Conservation (phyloP, 2,797 vertebrate species). For the Phyllotis vaccarum region DNA sequence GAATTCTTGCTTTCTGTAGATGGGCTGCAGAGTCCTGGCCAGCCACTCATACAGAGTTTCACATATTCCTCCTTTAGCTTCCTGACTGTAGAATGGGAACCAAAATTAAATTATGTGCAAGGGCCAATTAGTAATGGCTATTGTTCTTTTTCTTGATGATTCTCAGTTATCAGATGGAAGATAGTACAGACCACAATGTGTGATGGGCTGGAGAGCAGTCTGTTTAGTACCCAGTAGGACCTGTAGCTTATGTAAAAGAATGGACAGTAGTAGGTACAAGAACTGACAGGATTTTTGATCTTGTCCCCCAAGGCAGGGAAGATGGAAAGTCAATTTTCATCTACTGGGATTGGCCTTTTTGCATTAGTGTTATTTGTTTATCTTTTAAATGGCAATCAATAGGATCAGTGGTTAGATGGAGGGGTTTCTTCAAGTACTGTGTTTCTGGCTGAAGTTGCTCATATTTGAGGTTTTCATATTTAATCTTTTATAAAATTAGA, state of each 20-base stretch:
- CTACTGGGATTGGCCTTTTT: not conserved
- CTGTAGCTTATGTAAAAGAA: not conserved
- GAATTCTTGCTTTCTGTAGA: not conserved
- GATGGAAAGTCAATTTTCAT: not conserved
- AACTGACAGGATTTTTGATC: not conserved
- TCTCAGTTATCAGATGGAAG: not conserved
- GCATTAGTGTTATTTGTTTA: not conserved
- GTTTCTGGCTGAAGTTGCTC: not conserved
- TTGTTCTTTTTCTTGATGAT: not conserved
- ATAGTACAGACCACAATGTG: not conserved
- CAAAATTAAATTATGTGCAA: not conserved
- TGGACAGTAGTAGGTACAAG: not conserved
- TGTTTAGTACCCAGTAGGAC: too few species aligned
- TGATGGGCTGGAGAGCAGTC: too few species aligned
- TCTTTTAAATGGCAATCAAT: not conserved
- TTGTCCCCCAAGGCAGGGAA: not conserved
- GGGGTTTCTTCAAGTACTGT: too few species aligned
- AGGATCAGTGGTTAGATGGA: too few species aligned
- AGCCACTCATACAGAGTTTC: too few species aligned
- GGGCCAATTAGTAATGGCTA: not conserved
- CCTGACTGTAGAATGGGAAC: not conserved
- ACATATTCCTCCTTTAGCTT: not conserved
- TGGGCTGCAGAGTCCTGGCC: not conserved
- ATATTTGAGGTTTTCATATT: not conserved
- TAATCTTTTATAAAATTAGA: not conserved